These are phyloP conservation scores for Lampris incognitus DNA, from an alignment of 2,113 vertebrate species.

Conservation along the genomic window DNA sequence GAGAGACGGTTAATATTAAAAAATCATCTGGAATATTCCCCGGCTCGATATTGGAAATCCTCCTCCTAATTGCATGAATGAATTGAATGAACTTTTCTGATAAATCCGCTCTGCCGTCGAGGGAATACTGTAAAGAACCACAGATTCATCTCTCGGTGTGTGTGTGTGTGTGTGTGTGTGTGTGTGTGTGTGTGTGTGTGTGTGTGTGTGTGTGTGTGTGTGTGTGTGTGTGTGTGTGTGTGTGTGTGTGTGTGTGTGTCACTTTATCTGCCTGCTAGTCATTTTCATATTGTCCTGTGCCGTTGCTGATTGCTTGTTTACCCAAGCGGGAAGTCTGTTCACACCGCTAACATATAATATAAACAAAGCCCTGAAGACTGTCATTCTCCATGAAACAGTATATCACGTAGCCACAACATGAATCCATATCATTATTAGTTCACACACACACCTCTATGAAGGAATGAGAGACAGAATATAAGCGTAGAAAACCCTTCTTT, in stretches of 20 bases:
- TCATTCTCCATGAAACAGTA: conserved; percentile 56
- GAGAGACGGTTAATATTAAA: conserved; percentile 69
- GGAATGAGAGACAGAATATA: conserved; percentile 67
- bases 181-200: conserved; percentile 3
- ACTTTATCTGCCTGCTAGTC: conserved; percentile 56
- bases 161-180: conserved; percentile 29
- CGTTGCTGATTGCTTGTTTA: conserved; percentile 72
- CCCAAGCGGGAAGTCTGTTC: conserved; percentile 61
- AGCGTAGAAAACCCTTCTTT: conserved; percentile 82
- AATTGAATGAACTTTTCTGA: conserved; percentile 73
- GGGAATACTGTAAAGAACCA: conserved; percentile 73
- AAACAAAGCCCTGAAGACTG: conserved; percentile 66
- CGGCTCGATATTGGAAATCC: conserved; percentile 72
- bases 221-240: conserved; percentile 49
- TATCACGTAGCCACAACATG: conserved; percentile 54
- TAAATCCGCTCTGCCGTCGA: conserved; percentile 66
- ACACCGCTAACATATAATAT: conserved; percentile 63
- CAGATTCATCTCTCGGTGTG: conserved; percentile 56
- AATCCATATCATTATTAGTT: conserved; percentile 58
- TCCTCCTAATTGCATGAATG: conserved; percentile 80
- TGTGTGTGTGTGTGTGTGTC: conserved; percentile 29
- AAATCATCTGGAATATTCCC: conserved; percentile 76
- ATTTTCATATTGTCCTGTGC: conserved; percentile 59
- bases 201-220: conserved; percentile 15
- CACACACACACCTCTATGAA: conserved; percentile 28